Evolutionary conservation across 1,140 invertebrate species (phyloP), one percentile per base, ranked within the genome.

Genomic region (Papilio helenus): DNA sequence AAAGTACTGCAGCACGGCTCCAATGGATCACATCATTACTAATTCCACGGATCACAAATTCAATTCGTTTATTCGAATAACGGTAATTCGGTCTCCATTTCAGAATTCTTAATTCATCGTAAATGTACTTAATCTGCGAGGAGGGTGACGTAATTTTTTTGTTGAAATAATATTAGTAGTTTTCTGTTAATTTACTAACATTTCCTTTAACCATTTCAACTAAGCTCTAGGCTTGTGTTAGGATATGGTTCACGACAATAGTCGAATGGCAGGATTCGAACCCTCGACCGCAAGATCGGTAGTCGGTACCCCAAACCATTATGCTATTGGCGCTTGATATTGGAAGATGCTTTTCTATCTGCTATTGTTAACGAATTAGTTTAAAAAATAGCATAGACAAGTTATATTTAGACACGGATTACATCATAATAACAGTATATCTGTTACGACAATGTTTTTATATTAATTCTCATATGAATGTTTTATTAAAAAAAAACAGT

Each of bases 21-120:
- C 58, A 61, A 61, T 68, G 61, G 61, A 68, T 68, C 61, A 68
- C 61, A 18, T 68, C 61, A 68, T 68, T 68, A 68, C 61, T 68
- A 68, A 68, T 68, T 68, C 61, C 61, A 29, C 61, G 26, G 61
- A 26, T 16, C 26, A 68, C 61, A 68, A 68, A 68, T 68, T 68
- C 26, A 68, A 68, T 68, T 68, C 14, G 14, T 68, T 68, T 68
- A 29, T 68, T 26, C 61, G 4, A 26, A 10, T 23, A 61, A 61
- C 9, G 23, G 29, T 61, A 29, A 68, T 68, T 34, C 26, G 61
- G 26, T 1, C 61, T 68, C 61, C 26, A 68, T 65, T 65, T 26
- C 23, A 29, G 58, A 65, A 65, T 65, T 65, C 23, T 65, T 29
- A 68, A 68, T 68, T 68, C 34, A 68, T 29, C 26, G 26, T 10